Evolutionary conservation across 2,888 invertebrate species (phyloP).

Genomic region (Drosophila merina): DNA sequence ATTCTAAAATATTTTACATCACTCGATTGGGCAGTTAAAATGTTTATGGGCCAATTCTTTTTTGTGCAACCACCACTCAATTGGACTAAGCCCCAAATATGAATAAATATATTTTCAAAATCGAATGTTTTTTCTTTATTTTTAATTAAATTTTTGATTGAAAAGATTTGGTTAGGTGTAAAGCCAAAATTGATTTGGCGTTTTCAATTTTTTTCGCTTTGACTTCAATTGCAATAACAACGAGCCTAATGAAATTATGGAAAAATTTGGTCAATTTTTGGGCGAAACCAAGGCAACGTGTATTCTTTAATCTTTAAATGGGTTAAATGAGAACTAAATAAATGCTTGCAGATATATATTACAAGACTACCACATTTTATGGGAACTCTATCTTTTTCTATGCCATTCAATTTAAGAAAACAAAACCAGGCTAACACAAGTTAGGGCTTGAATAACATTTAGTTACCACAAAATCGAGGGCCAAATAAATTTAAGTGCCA

Average conservation of each 20-base stretch:
- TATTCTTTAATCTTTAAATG: background rate
- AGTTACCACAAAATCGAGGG: background rate
- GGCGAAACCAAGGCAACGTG: background rate
- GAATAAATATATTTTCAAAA: slow-evolving; percentile 10
- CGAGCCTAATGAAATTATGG: slow-evolving; percentile 5
- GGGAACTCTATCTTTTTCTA: background rate
- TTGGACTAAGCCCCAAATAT: slow-evolving; percentile 21
- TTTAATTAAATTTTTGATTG: slow-evolving; percentile 44
- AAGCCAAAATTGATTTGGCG: slow-evolving; percentile 39
- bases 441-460: slow-evolving; percentile 12
- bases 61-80: slow-evolving; percentile 31
- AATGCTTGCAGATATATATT: background rate
- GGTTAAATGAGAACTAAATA: background rate
- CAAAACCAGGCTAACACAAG: slow-evolving; percentile 10
- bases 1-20: slow-evolving; percentile 31
- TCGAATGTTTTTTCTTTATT: slow-evolving; percentile 12
- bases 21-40: slow-evolving; percentile 45
- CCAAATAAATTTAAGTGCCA: background rate
- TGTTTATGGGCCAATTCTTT: slow-evolving; percentile 46
- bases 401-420: slow-evolving; percentile 10
- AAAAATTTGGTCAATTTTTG: background rate
- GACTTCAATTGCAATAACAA: slow-evolving; percentile 24
- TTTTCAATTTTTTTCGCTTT: slow-evolving; percentile 6
- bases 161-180: slow-evolving; percentile 35
- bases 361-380: background rate